Percentiles rank a stretch among this genome's conserved stretches.
Evolutionary conservation across 1,140 invertebrate species (phyloP).

Genomic region (Varroa destructor): DNA sequence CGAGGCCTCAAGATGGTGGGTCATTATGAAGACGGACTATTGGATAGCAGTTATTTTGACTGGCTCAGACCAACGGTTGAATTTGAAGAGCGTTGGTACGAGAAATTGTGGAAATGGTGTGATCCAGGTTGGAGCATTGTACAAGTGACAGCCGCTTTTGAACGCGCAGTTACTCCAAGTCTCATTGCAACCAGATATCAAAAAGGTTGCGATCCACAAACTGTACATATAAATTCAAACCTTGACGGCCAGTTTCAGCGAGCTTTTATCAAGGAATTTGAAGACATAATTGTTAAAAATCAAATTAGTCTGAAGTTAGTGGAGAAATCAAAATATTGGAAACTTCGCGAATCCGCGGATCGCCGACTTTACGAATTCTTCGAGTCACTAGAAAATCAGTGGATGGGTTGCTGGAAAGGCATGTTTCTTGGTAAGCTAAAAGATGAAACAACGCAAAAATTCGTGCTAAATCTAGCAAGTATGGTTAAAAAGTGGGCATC

Average conservation of each 20-base stretch:
- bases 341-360: not conserved
- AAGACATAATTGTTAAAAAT: not conserved
- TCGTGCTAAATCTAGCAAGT: too few relatives aligned
- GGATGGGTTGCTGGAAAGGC: conserved; percentile 51
- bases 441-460: too few relatives aligned
- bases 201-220: not conserved
- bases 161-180: conserved; percentile 1
- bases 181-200: conserved; percentile 6
- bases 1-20: not conserved
- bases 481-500: too few relatives aligned
- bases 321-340: not conserved
- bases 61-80: not conserved
- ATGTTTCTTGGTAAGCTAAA: conserved; percentile 46
- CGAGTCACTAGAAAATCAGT: conserved; percentile 45
- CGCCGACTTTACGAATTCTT: not conserved
- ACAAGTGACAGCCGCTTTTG: not conserved
- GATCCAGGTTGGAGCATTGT: not conserved
- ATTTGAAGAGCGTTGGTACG: not conserved
- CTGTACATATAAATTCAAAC: not conserved
- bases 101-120: not conserved
- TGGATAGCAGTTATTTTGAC: not conserved
- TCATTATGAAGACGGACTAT: not conserved
- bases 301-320: not conserved
- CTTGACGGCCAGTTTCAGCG: conserved; percentile 20
- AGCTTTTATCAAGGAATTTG: not conserved